Evolutionary conservation across 2,888 invertebrate genomes (phyloP).

Genomic region (Apamea monoglypha): DNA sequence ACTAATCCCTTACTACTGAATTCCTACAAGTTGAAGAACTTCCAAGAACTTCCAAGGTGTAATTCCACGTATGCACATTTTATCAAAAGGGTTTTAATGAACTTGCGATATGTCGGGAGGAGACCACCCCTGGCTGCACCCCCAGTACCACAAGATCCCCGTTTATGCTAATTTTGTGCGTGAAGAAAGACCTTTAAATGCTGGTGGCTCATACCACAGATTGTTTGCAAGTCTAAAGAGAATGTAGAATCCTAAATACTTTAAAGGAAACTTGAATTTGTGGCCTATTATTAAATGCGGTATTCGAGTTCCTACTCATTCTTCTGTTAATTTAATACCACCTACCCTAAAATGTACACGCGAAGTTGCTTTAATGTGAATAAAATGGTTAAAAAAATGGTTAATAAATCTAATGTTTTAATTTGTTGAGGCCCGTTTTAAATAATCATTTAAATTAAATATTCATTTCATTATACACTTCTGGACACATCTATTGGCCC

Average conservation of each 20-base stretch:
- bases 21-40: constrained; percentile 51
- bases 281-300: not conserved
- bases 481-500: too few relatives aligned
- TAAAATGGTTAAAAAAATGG: too few relatives aligned
- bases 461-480: too few relatives aligned
- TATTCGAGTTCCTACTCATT: constrained; percentile 11
- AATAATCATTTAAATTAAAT: too few relatives aligned
- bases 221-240: constrained; percentile 3
- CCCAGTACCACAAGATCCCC: constrained; percentile 66
- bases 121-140: constrained; percentile 67
- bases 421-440: not conserved
- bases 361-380: constrained; percentile 23
- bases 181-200: constrained; percentile 53
- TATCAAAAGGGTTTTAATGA: constrained; percentile 84
- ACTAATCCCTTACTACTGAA: constrained; percentile 37
- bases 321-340: constrained; percentile 14
- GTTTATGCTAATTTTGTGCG: constrained; percentile 21
- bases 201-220: constrained; percentile 67
- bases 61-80: constrained; percentile 80
- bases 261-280: constrained; percentile 16
- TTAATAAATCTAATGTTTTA: not conserved
- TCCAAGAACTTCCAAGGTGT: constrained; percentile 77
- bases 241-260: constrained; percentile 7
- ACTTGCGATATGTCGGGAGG: constrained; percentile 75
- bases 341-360: constrained; percentile 6